Evolutionary conservation across 1,140 invertebrate genomes (phyloP).

Genomic region (Bicyclus anynana): DNA sequence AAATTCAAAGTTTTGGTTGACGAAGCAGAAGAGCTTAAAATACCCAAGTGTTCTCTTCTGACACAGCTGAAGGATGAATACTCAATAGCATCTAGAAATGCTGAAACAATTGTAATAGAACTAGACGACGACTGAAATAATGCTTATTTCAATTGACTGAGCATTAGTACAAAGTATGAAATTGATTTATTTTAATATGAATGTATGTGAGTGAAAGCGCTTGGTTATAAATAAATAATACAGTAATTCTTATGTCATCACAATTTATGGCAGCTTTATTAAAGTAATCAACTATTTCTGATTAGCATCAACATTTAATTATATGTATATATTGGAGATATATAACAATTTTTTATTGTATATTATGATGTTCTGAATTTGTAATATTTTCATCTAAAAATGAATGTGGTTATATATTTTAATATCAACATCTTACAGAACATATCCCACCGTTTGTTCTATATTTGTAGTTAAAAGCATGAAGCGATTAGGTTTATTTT

Average conservation of each 20-base stretch:
- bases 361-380: neutral
- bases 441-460: constrained; percentile 35
- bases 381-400: neutral
- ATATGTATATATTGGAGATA: neutral
- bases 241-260: constrained; percentile 13
- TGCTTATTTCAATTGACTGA: constrained; percentile 41
- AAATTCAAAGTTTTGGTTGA: constrained; percentile 78
- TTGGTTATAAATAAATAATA: constrained; percentile 4
- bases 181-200: constrained; percentile 10
- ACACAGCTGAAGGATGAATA: constrained; percentile 64
- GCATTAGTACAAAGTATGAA: constrained; percentile 35
- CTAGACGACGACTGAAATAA: constrained; percentile 58
- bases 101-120: constrained; percentile 72
- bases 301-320: neutral
- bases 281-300: neutral
- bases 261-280: constrained; percentile 25
- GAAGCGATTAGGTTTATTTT: too few species aligned
- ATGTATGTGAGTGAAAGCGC: neutral
- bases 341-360: too few species aligned
- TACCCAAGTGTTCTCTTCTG: constrained; percentile 71
- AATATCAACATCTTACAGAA: neutral
- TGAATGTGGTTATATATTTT: neutral
- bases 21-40: constrained; percentile 72
- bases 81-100: constrained; percentile 56
- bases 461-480: constrained; percentile 18